Base-by-base conservation (phyloP, 2,113 vertebrate genomes). In the Muntiacus reevesi region DNA sequence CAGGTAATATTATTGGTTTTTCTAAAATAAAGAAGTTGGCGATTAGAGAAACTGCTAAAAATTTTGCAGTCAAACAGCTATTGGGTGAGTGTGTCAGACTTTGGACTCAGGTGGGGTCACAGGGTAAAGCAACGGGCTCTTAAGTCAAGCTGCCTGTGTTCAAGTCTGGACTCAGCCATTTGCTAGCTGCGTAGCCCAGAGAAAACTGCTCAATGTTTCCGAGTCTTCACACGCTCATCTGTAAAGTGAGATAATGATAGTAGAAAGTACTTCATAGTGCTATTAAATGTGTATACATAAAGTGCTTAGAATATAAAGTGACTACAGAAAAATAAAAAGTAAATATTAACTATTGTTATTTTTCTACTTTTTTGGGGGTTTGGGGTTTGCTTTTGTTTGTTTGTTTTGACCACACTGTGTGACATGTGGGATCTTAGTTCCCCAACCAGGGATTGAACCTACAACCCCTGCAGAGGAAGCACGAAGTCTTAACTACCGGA, bases 321-420 rank as follows among this genome's bases (percentile, higher is more conserved):
- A 74, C 33, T 40, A 10, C 16, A 82, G 59, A 43, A 54, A 92
- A 92, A 13, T 71, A 86, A 92, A 33, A 9, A 82, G 55, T 40
- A 86, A 97, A 90, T 64, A 86, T 50, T 76, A 94, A 54, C 27
- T n/a, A 1, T 27, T 78, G 27, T 33, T 78, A 87, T 54, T 96
- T 91, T 89, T 50, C 82, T 84, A 52, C 2, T 59, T 74, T 43
- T 13, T 30, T 14, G 43, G 43, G 25, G 36, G 11, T 43, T 76
- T 74, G 0, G 36, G 36, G 36, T 50, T 50, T 50, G 11, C 13
- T 50, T 50, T 50, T 50, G 13, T 14, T 43, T 76, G 11, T 14
- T 27, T 76, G 67, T 23, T 71, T 36, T 36, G 64, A n/a, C n/a
- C 64, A 36, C 21, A 25, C 28, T 1, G 5, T 43, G 21, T 0